These are phyloP conservation scores for Odobenus rosmarus DNA, from an alignment of 2,113 vertebrate genomes.

Conservation along the genomic window DNA sequence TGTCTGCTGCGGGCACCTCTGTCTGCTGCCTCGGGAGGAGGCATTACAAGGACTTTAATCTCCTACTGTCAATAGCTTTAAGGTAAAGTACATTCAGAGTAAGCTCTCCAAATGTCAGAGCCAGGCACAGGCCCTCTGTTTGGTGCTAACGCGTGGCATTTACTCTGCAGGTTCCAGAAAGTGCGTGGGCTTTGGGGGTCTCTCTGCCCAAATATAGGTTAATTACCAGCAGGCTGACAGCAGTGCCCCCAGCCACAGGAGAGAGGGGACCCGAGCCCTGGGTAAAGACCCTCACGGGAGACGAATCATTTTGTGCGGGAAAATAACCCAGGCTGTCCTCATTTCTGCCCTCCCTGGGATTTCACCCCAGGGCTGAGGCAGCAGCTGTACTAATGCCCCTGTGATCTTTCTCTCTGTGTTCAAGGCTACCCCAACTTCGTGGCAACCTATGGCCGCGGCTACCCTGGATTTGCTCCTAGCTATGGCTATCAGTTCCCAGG, in stretches of 20 bases:
- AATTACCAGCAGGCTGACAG: conserved; percentile 80
- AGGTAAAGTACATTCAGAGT: conserved; percentile 88
- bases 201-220: conserved; percentile 82
- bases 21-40: conserved; percentile 84
- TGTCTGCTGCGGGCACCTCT: conserved; percentile 34
- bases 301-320: not conserved
- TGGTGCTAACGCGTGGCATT: conserved; percentile 87
- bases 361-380: not conserved
- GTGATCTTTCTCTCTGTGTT: conserved; percentile 77
- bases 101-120: conserved; percentile 92
- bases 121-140: conserved; percentile 81
- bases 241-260: not conserved
- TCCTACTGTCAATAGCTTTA: conserved; percentile 89
- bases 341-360: not conserved
- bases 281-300: not conserved
- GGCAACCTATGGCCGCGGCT: conserved; percentile 98
- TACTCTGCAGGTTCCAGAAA: conserved; percentile 86
- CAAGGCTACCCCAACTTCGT: conserved; percentile 99
- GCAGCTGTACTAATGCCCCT: conserved; percentile 58
- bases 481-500: conserved; percentile 99
- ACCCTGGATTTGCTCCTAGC: conserved; percentile 98
- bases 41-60: conserved; percentile 87
- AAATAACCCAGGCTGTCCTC: not conserved
- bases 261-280: not conserved
- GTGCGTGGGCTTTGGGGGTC: conserved; percentile 79